Evolutionary conservation across 1,140 invertebrate genomes (phyloP).

Genomic region (Steinernema khuongi): DNA sequence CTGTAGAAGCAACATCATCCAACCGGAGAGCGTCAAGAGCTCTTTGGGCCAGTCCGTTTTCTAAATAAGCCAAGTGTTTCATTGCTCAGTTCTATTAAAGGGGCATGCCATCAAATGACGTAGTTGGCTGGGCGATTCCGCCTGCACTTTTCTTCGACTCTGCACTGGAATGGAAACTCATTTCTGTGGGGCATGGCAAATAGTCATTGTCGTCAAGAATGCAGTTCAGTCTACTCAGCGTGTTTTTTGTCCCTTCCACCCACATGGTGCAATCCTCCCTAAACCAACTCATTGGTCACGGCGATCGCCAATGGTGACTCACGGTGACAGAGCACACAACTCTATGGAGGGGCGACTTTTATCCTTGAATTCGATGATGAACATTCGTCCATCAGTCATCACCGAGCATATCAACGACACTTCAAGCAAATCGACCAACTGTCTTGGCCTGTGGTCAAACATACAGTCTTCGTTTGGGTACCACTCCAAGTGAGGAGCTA

Average conservation of each 20-base stretch:
- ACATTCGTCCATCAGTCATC: background rate
- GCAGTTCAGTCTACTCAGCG: background rate
- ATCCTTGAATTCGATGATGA: constrained; percentile 21
- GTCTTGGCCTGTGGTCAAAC: background rate
- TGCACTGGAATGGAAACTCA: background rate
- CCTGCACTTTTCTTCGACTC: background rate
- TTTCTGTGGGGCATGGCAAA: background rate
- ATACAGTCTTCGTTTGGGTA: constrained; percentile 18
- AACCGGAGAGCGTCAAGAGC: too few species aligned
- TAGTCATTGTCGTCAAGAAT: background rate
- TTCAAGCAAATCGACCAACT: constrained; percentile 6
- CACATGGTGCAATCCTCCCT: background rate
- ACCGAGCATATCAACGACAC: background rate
- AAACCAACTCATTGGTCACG: background rate
- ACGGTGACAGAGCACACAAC: background rate
- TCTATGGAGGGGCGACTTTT: background rate
- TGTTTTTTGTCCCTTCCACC: background rate
- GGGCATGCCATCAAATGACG: background rate
- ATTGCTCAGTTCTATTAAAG: too few species aligned
- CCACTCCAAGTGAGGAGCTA: constrained; percentile 16
- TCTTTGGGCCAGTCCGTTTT: too few species aligned
- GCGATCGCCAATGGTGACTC: background rate
- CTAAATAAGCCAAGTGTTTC: too few species aligned
- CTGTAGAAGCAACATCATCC: too few species aligned
- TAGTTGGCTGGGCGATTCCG: background rate